Conservation (phyloP, 2,888 invertebrate genomes). For the Mesoligia furuncula region DNA sequence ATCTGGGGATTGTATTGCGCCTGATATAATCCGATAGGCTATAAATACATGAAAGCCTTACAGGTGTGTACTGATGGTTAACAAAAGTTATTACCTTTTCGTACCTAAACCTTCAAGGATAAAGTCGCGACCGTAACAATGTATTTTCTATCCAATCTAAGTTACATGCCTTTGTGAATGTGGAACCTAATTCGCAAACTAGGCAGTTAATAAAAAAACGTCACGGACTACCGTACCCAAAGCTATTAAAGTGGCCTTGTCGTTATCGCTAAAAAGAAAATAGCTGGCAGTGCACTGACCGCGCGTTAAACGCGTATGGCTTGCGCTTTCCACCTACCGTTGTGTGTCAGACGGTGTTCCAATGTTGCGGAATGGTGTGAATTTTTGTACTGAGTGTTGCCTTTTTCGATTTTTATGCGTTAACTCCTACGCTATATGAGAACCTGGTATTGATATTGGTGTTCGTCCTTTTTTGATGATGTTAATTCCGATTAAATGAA, state of each 20-base stretch:
- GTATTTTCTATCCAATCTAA: constrained; percentile 33
- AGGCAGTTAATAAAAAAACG: constrained; percentile 74
- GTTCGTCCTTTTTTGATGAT: constrained; percentile 40
- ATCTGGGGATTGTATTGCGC: background rate
- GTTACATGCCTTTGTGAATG: constrained; percentile 59
- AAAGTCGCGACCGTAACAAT: background rate
- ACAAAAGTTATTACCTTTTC: background rate
- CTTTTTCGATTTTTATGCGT: constrained; percentile 59
- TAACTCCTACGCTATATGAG: constrained; percentile 57
- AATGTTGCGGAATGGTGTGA: constrained; percentile 59
- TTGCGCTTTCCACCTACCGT: constrained; percentile 66
- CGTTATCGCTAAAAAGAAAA: constrained; percentile 86
- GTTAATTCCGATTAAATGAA: constrained; percentile 21
- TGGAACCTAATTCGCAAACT: constrained; percentile 68
- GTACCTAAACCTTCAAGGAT: constrained; percentile 20
- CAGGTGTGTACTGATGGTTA: background rate
- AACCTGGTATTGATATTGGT: constrained; percentile 42
- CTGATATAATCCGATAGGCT: background rate
- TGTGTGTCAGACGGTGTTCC: constrained; percentile 56
- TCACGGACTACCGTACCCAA: constrained; percentile 82
- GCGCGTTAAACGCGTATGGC: constrained; percentile 59
- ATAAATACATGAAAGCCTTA: background rate
- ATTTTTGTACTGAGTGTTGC: constrained; percentile 47
- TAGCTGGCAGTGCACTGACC: constrained; percentile 80
- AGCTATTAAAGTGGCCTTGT: constrained; percentile 86